Base-by-base conservation (phyloP, 2,113 vertebrate species). In the Nycticebus coucang region DNA sequence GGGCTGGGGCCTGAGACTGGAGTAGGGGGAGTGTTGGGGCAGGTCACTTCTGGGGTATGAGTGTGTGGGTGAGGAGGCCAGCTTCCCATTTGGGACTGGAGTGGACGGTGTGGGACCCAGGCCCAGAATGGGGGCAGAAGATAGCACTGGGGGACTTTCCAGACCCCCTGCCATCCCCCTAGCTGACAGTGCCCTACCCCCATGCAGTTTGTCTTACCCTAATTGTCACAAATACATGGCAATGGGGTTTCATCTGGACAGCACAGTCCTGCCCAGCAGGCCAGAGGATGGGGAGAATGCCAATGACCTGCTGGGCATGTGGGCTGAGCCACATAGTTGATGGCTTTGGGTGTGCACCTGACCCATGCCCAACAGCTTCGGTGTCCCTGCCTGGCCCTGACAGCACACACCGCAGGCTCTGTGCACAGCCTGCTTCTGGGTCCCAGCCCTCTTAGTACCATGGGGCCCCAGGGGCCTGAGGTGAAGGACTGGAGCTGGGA, bases 371-470 rank as follows among this genome's bases (percentile, higher is more conserved):
- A 41, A 45, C 17, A 26, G 11, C 62, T 9, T 26, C 0, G 0
- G 33, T 11, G 17, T 12, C 7, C 9, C 13, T 59, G 55, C 53
- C 45, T 19, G 60, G 22, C n/a, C 45, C 69, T 5, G 24, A 35
- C 0, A 62, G 22, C 13, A 2, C 10, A 11, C 13, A 4, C 7
- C 4, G 37, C 8, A 15, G 80, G 33, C 64, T 45, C 37, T 22
- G n/a, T 15, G 13, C 33, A 33, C 7, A n/a, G 26, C 3, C 7
- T 9, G 1, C 18, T 53, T 21, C 21, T 30, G n/a, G 11, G 24
- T 72, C 26, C 45, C 28, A 33, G 24, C 7, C 4, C 69, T 26
- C 1, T 3, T 0, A 0, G 10, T 2, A 62, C 26, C 26, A 17
- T 33, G 33, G 35, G 68, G 17, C 66, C 55, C 1, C 0, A 1